phyloP scores from a whole-genome alignment of 2,113 vertebrate species.

The Corvus cornix region DNA sequence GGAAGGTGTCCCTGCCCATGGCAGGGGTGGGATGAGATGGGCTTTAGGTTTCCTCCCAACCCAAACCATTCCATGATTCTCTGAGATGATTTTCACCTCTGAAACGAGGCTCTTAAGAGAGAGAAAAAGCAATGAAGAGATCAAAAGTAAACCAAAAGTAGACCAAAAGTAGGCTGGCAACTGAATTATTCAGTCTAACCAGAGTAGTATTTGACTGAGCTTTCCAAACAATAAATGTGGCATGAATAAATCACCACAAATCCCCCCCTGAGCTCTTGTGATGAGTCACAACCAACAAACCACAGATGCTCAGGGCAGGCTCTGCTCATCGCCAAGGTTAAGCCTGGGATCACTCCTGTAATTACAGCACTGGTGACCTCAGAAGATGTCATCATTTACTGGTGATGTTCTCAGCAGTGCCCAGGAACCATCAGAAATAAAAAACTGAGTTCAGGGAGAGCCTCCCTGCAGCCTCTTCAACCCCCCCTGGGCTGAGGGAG shows the following conservation, averaged over 20 bases:
- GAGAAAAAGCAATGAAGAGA: background rate
- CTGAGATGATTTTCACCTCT: background rate
- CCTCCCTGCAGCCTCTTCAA: background rate
- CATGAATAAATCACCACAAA: conserved; percentile 38
- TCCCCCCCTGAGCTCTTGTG: background rate
- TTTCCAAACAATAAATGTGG: conserved; percentile 38
- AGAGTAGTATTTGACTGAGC: background rate
- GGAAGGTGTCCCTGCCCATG: background rate
- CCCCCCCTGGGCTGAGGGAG: fast-evolving
- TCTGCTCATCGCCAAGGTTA: background rate
- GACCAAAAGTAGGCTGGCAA: background rate
- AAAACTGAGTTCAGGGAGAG: background rate
- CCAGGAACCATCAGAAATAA: background rate
- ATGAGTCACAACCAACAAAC: conserved; percentile 45
- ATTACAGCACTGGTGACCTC: background rate
- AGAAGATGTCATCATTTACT: background rate
- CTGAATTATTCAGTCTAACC: background rate
- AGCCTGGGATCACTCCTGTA: background rate
- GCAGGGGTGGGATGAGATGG: background rate
- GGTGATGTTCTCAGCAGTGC: background rate
- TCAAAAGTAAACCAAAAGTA: background rate
- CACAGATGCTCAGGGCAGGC: background rate
- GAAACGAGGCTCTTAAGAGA: background rate
- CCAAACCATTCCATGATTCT: background rate
- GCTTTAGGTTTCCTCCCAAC: background rate